phyloP scores from a whole-genome alignment of 2,113 vertebrate genomes.

The Hypanus sabinus region DNA sequence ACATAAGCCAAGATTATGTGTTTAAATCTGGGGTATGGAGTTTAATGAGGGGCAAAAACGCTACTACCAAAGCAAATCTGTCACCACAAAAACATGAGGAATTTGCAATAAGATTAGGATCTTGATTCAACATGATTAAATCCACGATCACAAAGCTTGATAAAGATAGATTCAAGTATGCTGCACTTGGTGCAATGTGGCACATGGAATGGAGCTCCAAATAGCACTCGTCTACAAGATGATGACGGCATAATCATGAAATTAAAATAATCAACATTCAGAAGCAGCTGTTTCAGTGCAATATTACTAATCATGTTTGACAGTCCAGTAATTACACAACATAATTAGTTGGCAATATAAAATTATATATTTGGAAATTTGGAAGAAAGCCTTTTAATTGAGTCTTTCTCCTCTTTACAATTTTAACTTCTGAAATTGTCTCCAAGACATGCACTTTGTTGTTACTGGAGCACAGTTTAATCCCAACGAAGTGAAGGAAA shows the following conservation, averaged over 20 bases:
- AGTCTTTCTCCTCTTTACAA: background rate
- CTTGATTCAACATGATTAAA: background rate
- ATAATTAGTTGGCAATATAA: background rate
- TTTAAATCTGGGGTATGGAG: background rate
- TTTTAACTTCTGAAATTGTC: background rate
- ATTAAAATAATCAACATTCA: background rate
- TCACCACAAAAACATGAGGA: background rate
- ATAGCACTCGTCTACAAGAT: background rate
- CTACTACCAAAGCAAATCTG: background rate
- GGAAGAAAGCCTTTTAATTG: background rate
- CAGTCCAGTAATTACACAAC: background rate
- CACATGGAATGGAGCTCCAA: background rate
- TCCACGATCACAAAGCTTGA: background rate
- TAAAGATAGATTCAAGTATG: background rate
- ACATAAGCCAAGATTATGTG: background rate
- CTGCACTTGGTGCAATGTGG: background rate
- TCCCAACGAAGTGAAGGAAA: background rate
- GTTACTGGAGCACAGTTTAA: background rate
- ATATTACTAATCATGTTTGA: background rate
- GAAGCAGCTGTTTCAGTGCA: conserved; percentile 13
- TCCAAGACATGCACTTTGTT: background rate
- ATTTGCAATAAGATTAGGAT: background rate
- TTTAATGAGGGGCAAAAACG: background rate
- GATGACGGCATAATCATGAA: background rate
- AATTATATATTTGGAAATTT: background rate